phyloP scores from a whole-genome alignment of 2,113 vertebrate species.

The Clinocottus analis region DNA sequence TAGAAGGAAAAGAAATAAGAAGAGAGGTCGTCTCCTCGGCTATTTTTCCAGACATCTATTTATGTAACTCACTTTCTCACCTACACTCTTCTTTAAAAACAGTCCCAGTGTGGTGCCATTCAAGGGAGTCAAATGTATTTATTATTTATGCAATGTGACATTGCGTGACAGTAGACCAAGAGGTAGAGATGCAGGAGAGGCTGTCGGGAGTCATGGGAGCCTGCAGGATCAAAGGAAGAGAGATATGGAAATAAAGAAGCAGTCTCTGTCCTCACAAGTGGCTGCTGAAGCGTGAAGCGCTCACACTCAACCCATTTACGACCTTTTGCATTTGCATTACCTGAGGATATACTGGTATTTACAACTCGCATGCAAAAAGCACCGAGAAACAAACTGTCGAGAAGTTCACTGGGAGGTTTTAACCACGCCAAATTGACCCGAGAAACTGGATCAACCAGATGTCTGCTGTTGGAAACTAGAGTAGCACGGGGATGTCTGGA shows the following conservation, averaged over 20 bases:
- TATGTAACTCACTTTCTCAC: neutral
- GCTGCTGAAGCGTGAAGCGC: neutral
- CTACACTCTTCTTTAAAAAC: neutral
- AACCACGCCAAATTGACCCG: neutral
- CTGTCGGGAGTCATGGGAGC: neutral
- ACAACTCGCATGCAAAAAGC: constrained; percentile 1
- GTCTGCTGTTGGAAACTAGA: constrained; percentile 16
- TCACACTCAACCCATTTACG: constrained; percentile 11
- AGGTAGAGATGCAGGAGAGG: neutral
- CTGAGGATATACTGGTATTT: constrained; percentile 49
- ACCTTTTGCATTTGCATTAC: constrained; percentile 44
- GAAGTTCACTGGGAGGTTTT: constrained; percentile 3
- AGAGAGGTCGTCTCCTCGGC: neutral
- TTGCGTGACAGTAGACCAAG: neutral
- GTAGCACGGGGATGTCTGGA: neutral
- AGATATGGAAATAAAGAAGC: constrained; percentile 24
- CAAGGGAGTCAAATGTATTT: neutral
- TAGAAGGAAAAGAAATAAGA: neutral
- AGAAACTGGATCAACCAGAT: constrained; percentile 53
- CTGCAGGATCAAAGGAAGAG: constrained; percentile 22
- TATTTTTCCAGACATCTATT: neutral
- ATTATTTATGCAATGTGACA: neutral
- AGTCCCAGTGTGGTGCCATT: neutral
- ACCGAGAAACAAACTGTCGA: constrained; percentile 40
- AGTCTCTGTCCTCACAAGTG: neutral